Base-by-base conservation (phyloP, 2,113 vertebrate genomes). In the Pycnonotus jocosus region DNA sequence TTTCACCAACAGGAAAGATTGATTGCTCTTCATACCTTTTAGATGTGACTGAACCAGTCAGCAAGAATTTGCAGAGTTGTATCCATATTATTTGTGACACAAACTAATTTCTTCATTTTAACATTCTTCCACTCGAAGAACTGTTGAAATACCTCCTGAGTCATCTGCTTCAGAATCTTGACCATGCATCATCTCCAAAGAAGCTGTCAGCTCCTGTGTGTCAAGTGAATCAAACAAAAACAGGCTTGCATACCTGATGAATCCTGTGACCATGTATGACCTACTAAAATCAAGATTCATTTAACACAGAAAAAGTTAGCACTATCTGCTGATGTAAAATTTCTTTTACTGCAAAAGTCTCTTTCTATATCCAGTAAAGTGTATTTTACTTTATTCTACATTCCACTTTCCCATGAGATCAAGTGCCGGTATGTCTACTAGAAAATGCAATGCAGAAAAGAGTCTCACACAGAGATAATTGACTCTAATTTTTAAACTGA, bases 71-170 rank as follows among this genome's bases (percentile, higher is more conserved):
- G 89, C 20, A 98, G 79, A 73, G 97, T 97, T 77, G 83, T 58
- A 44, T 97, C 95, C 6, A 96, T 98, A 73, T 97, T 90, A 62
- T 62, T 87, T 92, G 97, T 97, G 85, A 98, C 76, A 27, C 12
- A 62, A 83, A 64, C 92, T 57, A 97, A 96, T 85, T 97, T 97
- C 64, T 98, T 90, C 23, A 31, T 76, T 91, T 97, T 98, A 81
- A 58, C 25, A 70, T 53, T 91, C 69, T 98, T 98, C 98, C 98
- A 98, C 18, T 97, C 91, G 88, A 93, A 96, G 88, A 98, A 98
- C 16, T 97, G 71, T 25, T 97, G 84, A 97, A 98, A 97, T 74
- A 81, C 77, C 47, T 96, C 88, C 56, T 98, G 95, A 96, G 51
- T 92, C 90, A 58, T 74, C 81, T 73, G 73, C 94, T 94, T 97